Base-by-base conservation (phyloP, 2,888 invertebrate species). In the Caradrina clavipalpis region DNA sequence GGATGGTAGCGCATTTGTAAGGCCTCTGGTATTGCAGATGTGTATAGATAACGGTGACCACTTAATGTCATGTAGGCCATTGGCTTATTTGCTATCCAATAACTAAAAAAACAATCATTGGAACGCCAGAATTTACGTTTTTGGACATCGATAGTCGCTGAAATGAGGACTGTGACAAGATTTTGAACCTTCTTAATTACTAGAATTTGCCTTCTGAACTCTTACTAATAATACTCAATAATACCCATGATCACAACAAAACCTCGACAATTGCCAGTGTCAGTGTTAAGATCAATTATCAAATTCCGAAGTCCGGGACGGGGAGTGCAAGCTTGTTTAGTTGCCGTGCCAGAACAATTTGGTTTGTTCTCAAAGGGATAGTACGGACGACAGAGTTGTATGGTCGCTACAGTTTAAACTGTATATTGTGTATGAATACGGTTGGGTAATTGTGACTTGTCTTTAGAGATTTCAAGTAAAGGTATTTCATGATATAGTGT, bases 201-300 rank as follows among this genome's bases (percentile, higher is more conserved):
- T 2, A 2, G 39, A 11, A 13, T 11, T 13, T 2, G 39, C 2
- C 13, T 13, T 13, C 13, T 13, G 3, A 39, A 39, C 11, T 13
- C 11, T 13, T 13, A 39, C 39, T 13, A 7, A 8, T 8, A 35
- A 35, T 8, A 8, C 35, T 8, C 7, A 7, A 39, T 39, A 39
- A 1, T 11, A 39, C 39, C 10, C 45, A 35, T 19, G 13, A 39
- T 45, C 21, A 53, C 31, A 42, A 51, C 56, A 61, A 45, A 51
- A 35, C 31, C 31, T 10, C 10, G 39, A 62, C 61, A 68, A 51
- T 68, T 35, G 22, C 50, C 62, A 68, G 72, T 82, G 80, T 84
- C 76, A 60, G 78, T 82, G 77, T 84, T 86, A 80, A 87, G 88
- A 89, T 87, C 89, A 89, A 89, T 90, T 89, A 90, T 84, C 63